phyloP scores from a whole-genome alignment of 2,797 vertebrate species.

The Falco naumanni region DNA sequence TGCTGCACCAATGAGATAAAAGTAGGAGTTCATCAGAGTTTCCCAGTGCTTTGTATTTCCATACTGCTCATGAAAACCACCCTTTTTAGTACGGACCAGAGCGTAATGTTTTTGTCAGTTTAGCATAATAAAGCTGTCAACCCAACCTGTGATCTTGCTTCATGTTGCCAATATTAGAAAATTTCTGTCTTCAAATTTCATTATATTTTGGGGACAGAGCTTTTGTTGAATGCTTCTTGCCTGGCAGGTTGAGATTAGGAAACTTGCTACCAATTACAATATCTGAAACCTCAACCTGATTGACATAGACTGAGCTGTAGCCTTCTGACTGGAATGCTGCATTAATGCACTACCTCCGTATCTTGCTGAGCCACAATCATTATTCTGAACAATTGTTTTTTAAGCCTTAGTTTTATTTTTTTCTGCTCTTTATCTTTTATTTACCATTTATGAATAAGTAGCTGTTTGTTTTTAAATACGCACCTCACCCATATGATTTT shows the following conservation, averaged over 20 bases:
- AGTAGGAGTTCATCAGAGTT: constrained; percentile 44
- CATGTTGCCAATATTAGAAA: neutral
- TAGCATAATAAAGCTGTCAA: constrained; percentile 64
- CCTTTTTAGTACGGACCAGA: neutral
- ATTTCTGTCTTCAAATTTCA: constrained; percentile 16
- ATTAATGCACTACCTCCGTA: neutral
- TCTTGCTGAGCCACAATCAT: neutral
- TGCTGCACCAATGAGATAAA: constrained; percentile 55
- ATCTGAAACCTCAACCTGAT: constrained; percentile 36
- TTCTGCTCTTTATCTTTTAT: neutral
- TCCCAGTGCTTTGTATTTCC: constrained; percentile 41
- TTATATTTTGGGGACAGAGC: constrained; percentile 28
- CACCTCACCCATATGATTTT: neutral
- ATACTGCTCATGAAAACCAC: neutral
- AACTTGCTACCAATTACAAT: constrained; percentile 62
- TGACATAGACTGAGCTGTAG: constrained; percentile 12
- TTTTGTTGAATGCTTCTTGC: constrained; percentile 60
- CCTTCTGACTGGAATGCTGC: neutral
- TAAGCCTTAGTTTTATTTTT: neutral
- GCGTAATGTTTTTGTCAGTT: constrained; percentile 32
- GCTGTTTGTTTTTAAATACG: neutral
- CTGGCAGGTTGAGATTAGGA: constrained; percentile 65
- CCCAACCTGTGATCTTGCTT: constrained; percentile 16
- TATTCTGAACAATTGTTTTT: neutral
- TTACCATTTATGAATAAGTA: neutral